These are phyloP conservation scores for Tetragonula clypearis DNA, from an alignment of 1,140 invertebrate genomes.

Conservation along the genomic window DNA sequence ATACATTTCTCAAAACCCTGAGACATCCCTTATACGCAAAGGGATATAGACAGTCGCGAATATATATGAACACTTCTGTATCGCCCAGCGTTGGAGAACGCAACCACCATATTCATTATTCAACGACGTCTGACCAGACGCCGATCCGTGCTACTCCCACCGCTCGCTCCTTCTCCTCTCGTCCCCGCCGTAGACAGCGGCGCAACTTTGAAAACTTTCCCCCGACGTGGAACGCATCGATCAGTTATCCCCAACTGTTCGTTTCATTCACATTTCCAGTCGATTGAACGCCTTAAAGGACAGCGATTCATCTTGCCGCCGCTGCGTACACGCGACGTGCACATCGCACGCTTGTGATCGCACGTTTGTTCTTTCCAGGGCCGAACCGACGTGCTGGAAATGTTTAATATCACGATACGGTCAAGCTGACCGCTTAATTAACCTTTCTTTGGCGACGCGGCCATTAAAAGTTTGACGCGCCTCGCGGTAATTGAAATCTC, in stretches of 20 bases:
- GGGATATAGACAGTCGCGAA: no score
- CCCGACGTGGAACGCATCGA: not conserved
- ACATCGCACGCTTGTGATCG: not conserved
- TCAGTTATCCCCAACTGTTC: not conserved
- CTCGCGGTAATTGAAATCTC: constrained; percentile 46
- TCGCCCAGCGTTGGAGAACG: not conserved
- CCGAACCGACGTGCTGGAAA: not conserved
- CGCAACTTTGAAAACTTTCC: not conserved
- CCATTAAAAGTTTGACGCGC: constrained; percentile 19
- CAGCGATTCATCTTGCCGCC: not conserved
- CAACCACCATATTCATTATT: not conserved
- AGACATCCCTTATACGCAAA: no score
- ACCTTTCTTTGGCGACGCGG: constrained; percentile 26
- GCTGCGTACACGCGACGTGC: not conserved
- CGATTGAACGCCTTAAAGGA: not conserved
- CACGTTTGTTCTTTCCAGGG: not conserved
- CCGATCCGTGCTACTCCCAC: not conserved
- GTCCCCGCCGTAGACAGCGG: no score
- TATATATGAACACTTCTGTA: no score
- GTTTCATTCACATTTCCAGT: not conserved
- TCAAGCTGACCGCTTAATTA: constrained; percentile 43
- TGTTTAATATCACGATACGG: constrained; percentile 28
- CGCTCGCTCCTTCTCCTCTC: not conserved
- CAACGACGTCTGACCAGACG: not conserved
- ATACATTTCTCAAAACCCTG: no score